phyloP scores from a whole-genome alignment of 1,140 invertebrate species.

The Brachionus koreanus region DNA sequence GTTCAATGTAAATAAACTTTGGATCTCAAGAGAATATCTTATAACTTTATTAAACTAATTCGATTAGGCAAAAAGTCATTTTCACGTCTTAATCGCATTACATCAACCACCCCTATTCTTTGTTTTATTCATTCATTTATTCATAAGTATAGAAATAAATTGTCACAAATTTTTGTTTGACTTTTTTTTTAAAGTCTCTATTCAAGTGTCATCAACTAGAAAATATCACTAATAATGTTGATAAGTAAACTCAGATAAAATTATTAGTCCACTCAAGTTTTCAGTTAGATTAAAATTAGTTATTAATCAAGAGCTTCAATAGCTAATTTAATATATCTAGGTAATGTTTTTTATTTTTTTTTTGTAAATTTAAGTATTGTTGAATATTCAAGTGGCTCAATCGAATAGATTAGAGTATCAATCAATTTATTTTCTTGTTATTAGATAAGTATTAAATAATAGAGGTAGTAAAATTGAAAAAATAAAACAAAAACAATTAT shows the following conservation, averaged over 20 bases:
- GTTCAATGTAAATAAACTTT: constrained; percentile 3
- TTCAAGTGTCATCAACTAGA: background rate
- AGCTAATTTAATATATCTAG: background rate
- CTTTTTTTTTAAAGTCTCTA: background rate
- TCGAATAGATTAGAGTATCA: background rate
- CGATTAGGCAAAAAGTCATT: background rate
- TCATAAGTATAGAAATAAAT: background rate
- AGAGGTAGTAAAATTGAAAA: too few species aligned
- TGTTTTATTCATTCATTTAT: background rate
- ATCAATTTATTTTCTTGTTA: background rate
- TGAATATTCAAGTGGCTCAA: background rate
- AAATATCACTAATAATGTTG: background rate
- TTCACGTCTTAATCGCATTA: background rate
- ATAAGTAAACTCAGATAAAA: background rate
- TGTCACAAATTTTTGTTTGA: background rate
- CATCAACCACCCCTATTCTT: background rate
- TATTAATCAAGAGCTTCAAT: background rate
- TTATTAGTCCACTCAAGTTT: background rate
- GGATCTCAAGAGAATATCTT: background rate
- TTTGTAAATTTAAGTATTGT: background rate
- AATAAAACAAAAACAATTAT: background rate
- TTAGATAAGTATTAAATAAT: background rate
- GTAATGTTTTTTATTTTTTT: background rate
- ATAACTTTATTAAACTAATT: background rate
- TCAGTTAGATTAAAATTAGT: background rate